phyloP scores from a whole-genome alignment of 2,797 vertebrate species.

The Sandelia bainsii region DNA sequence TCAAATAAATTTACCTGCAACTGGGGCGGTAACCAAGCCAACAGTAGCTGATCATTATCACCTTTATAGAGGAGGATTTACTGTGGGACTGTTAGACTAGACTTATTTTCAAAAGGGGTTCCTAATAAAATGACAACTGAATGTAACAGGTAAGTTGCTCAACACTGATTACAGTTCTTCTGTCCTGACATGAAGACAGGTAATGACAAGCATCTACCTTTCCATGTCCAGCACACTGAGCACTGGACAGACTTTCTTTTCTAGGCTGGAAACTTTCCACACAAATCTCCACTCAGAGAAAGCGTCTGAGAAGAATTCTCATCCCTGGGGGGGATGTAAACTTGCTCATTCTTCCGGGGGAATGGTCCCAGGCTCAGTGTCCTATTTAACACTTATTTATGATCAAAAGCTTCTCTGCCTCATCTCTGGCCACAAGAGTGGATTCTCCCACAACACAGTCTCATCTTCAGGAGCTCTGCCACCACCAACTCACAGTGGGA shows the following conservation, averaged over 20 bases:
- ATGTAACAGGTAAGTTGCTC: no score
- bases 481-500: slow-evolving; percentile 33
- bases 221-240: slow-evolving; percentile 1
- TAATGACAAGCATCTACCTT: not conserved
- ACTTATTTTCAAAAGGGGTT: no score
- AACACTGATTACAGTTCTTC: not conserved
- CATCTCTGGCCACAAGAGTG: slow-evolving; percentile 32
- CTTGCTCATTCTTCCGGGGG: slow-evolving; percentile 33
- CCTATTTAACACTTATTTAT: slow-evolving; percentile 53
- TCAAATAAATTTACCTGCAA: no score
- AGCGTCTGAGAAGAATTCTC: no score
- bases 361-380: slow-evolving; percentile 30
- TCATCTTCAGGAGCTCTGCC: slow-evolving; percentile 39
- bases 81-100: no score
- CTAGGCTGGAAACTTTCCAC: slow-evolving; percentile 8
- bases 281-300: slow-evolving; percentile 21
- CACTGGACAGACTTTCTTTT: slow-evolving; percentile 13
- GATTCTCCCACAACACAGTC: slow-evolving; percentile 23
- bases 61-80: no score
- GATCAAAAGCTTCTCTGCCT: slow-evolving; percentile 36
- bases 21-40: no score
- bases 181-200: not conserved
- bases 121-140: no score
- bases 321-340: slow-evolving; percentile 4
- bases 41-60: no score